Percentiles rank a stretch among this genome's conserved stretches.
phyloP scores from a whole-genome alignment of 2,888 invertebrate genomes.

The Dinocampus coccinellae region DNA sequence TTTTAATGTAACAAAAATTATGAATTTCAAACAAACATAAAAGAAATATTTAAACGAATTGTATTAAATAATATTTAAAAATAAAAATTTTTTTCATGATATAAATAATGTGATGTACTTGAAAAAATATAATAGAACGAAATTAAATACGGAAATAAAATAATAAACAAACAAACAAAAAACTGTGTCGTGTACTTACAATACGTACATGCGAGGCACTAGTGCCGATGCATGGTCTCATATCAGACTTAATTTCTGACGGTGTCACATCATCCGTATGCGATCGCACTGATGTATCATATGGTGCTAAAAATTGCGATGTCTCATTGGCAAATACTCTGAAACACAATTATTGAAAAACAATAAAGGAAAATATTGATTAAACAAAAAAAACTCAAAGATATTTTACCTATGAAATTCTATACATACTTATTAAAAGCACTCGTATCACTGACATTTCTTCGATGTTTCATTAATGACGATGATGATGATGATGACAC shows the following conservation, averaged over 20 bases:
- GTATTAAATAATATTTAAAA: constrained; percentile 13
- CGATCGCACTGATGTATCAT: constrained; percentile 77
- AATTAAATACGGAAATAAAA: constrained; percentile 35
- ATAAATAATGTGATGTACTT: background rate
- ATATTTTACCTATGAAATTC: background rate
- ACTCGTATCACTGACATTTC: constrained; percentile 88
- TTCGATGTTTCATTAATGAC: constrained; percentile 75
- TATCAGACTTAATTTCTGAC: constrained; percentile 61
- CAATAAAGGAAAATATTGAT: background rate
- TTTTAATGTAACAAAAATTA: background rate
- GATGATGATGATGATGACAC: constrained; percentile 58
- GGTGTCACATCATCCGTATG: constrained; percentile 69
- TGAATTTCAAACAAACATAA: constrained; percentile 11
- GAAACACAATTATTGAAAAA: constrained; percentile 51
- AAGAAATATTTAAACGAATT: constrained; percentile 15
- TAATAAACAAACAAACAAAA: too few relatives aligned
- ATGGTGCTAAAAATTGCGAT: constrained; percentile 81
- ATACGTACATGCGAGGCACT: constrained; percentile 70
- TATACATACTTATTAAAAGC: constrained; percentile 81
- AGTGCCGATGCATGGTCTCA: constrained; percentile 62
- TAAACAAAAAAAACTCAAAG: background rate
- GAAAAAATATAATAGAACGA: constrained; percentile 26
- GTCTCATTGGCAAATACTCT: constrained; percentile 83
- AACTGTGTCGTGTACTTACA: constrained; percentile 65
- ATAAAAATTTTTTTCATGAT: background rate